Conservation (phyloP, 2,888 invertebrate genomes). For the Sminthurinus aureus region DNA sequence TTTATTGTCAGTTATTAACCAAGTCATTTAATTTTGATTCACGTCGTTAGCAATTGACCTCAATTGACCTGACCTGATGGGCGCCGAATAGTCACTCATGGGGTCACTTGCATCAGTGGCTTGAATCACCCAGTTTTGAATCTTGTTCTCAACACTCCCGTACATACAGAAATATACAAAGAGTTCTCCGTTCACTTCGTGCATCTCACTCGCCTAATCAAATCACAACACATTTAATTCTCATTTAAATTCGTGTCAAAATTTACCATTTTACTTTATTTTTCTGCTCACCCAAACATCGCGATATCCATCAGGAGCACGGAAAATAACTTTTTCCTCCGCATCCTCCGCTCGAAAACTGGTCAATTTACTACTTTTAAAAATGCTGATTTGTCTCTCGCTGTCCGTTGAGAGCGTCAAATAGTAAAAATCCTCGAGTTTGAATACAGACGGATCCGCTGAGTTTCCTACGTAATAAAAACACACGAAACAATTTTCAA, state of each 20-base stretch:
- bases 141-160: background rate
- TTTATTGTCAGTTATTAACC: no score
- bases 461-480: no score
- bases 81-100: conserved; percentile 14
- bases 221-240: no score
- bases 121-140: conserved; percentile 16
- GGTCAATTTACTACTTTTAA: conserved; percentile 42
- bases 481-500: no score
- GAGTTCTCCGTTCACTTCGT: conserved; percentile 31
- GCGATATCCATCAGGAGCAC: conserved; percentile 40
- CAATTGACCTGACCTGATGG: conserved; percentile 4
- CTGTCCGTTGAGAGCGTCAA: conserved; percentile 40
- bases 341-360: conserved; percentile 44
- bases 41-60: background rate
- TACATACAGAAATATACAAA: conserved; percentile 38
- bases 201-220: conserved; percentile 31
- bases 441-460: conserved; percentile 46
- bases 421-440: conserved; percentile 46
- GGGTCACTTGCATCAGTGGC: conserved; percentile 23
- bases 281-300: conserved; percentile 39
- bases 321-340: conserved; percentile 35
- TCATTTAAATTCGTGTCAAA: no score
- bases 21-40: background rate
- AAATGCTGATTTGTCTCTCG: conserved; percentile 42
- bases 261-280: no score